Percentiles rank a stretch among this genome's conserved stretches.
These are phyloP conservation scores for Oncorhynchus tshawytscha DNA, from an alignment of 2,113 vertebrate species.

Conservation along the genomic window DNA sequence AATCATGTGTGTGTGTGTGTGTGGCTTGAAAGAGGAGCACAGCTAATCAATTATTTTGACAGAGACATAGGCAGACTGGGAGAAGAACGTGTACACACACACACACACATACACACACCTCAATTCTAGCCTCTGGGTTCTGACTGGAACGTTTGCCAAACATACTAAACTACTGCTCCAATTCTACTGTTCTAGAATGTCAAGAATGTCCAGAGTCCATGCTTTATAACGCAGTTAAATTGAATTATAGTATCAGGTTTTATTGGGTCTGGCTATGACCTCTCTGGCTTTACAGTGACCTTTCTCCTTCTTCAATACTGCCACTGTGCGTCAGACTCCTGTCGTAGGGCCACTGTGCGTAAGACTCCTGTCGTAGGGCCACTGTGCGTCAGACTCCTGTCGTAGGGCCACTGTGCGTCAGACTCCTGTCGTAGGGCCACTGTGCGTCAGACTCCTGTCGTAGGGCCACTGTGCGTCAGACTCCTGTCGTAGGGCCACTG, in stretches of 20 bases:
- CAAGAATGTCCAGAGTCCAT: slow-evolving; percentile 46
- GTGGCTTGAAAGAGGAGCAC: slow-evolving; percentile 34
- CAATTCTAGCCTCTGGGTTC: slow-evolving; percentile 27
- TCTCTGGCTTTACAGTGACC: slow-evolving; percentile 5
- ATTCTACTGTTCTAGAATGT: slow-evolving; percentile 47
- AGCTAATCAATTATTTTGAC: slow-evolving; percentile 61
- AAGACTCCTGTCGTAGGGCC: too few species aligned
- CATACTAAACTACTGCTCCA: slow-evolving; percentile 46
- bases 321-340: too few species aligned
- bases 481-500: too few species aligned
- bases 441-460: too few species aligned
- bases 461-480: too few species aligned
- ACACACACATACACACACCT: slow-evolving; percentile 18
- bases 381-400: too few species aligned
- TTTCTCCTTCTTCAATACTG: slow-evolving; percentile 11
- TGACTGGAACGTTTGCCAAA: slow-evolving; percentile 46
- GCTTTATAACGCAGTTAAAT: slow-evolving; percentile 36
- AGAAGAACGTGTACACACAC: slow-evolving; percentile 26
- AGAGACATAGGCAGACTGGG: slow-evolving; percentile 21
- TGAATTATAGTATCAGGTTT: slow-evolving; percentile 50
- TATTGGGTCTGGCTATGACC: slow-evolving; percentile 22
- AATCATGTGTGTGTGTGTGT: not conserved
- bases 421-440: too few species aligned
- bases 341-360: too few species aligned
- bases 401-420: too few species aligned